Percentiles rank a stretch among this genome's conserved stretches.
Evolutionary conservation across 2,888 invertebrate species (phyloP).

Genomic region (Argyra leucocephala): DNA sequence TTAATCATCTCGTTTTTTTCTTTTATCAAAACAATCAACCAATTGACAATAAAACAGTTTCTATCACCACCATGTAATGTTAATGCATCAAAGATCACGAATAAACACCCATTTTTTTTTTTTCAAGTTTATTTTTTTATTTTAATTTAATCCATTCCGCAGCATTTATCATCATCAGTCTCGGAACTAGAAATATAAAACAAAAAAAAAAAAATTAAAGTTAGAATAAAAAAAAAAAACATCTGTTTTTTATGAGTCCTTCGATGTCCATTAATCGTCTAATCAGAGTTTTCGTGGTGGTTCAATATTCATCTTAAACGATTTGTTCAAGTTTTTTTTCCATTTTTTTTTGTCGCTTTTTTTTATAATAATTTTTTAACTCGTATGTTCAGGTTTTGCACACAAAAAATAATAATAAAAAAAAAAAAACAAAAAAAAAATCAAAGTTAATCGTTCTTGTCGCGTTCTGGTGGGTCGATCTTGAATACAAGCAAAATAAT

Average conservation of each 20-base stretch:
- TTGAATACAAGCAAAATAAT: not conserved
- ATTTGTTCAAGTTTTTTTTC: not conserved
- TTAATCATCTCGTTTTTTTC: too few species aligned
- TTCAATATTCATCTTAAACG: not conserved
- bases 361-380: too few species aligned
- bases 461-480: not conserved
- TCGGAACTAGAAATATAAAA: not conserved
- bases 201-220: too few species aligned
- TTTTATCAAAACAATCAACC: too few species aligned
- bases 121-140: too few species aligned
- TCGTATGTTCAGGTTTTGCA: too few species aligned
- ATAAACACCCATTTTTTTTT: too few species aligned
- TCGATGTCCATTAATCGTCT: slow-evolving; percentile 4
- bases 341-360: not conserved
- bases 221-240: not conserved
- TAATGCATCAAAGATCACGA: too few species aligned
- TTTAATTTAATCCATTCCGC: not conserved
- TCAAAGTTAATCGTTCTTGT: not conserved
- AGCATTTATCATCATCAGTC: not conserved
- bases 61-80: too few species aligned
- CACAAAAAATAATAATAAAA: too few species aligned
- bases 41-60: too few species aligned
- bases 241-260: not conserved
- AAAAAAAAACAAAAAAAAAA: not conserved
- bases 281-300: slow-evolving; percentile 2